Evolutionary conservation across 2,113 vertebrate genomes (phyloP).

Genomic region (Ptilonorhynchus violaceus): DNA sequence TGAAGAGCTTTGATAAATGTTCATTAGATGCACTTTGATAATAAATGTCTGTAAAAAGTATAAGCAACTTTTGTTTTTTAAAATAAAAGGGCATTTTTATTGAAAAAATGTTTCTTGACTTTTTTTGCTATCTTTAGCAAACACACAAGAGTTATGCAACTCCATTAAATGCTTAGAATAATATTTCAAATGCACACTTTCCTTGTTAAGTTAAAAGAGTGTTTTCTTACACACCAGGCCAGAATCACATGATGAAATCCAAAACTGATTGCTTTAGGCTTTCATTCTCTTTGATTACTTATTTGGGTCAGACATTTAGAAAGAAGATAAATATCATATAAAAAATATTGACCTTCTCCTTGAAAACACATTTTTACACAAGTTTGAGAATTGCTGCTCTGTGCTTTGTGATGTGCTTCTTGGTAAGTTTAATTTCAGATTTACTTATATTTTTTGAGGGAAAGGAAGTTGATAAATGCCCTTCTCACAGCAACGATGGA

Average conservation of each 20-base stretch:
- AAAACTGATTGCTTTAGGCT: neutral
- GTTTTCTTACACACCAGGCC: slow-evolving; percentile 20
- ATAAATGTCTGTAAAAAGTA: neutral
- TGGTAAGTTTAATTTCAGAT: neutral
- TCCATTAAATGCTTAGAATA: slow-evolving; percentile 14
- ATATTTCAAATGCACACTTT: slow-evolving; percentile 11
- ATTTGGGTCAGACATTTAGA: neutral
- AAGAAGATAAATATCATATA: neutral
- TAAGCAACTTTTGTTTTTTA: neutral
- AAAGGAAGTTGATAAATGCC: neutral
- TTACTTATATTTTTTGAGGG: neutral
- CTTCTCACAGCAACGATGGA: neutral
- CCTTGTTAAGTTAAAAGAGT: neutral
- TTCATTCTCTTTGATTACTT: neutral
- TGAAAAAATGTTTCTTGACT: neutral
- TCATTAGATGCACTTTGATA: neutral
- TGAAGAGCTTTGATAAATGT: neutral
- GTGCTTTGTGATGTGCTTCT: neutral
- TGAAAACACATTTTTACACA: neutral
- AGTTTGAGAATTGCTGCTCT: neutral
- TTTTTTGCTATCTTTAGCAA: neutral
- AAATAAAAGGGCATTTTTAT: neutral
- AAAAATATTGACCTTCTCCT: neutral
- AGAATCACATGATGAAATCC: neutral
- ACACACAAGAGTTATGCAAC: neutral